Base-by-base conservation (phyloP, 2,113 vertebrate species). In the Hypocryptadius cinnamomeus region DNA sequence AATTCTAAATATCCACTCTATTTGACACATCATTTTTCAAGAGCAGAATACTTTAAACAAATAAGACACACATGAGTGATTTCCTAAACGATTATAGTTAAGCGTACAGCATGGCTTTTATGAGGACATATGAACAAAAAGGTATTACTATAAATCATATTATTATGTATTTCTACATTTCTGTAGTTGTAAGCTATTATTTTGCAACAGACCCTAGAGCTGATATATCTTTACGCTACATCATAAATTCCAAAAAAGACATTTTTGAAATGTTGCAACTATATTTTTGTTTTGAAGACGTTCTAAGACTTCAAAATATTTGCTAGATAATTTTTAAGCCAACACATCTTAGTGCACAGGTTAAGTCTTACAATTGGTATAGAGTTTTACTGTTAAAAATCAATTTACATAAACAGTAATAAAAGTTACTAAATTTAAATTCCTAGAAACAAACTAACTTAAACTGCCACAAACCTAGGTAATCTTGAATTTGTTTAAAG, bases 31-130 rank as follows among this genome's bases (percentile, higher is more conserved):
- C 31, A 64, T 78, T 86, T 86, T 78, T 80, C 72, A 64, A 56
- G 45, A 95, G 63, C 39, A 94, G 42, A 77, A 80, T 63, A 78
- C n/a, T 89, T 90, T 30, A 92, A 86, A 86, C 39, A 78, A 94
- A 44, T 92, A 92, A 89, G 65, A 81, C 47, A 90, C 24, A 60
- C 44, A 71, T 8, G 48, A 85, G 24, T 73, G 71, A 91, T 69
- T 90, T 95, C 71, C 79, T 83, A 83, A 82, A 85, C 63, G 72
- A 70, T 48, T 82, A 59, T 3, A 15, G 42, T 65, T 79, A 85
- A 68, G 48, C 0, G 0, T 57, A 74, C 53, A 87, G 69, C 28
- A 44, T 13, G 31, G 51, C 40, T 92, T 94, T 87, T 90, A 92
- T 4, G 27, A 88, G 24, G 15, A 70, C 25, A 80, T 6, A 13